These are phyloP conservation scores for Leptocoma aspasia DNA, from an alignment of 2,113 vertebrate genomes.

Conservation along the genomic window DNA sequence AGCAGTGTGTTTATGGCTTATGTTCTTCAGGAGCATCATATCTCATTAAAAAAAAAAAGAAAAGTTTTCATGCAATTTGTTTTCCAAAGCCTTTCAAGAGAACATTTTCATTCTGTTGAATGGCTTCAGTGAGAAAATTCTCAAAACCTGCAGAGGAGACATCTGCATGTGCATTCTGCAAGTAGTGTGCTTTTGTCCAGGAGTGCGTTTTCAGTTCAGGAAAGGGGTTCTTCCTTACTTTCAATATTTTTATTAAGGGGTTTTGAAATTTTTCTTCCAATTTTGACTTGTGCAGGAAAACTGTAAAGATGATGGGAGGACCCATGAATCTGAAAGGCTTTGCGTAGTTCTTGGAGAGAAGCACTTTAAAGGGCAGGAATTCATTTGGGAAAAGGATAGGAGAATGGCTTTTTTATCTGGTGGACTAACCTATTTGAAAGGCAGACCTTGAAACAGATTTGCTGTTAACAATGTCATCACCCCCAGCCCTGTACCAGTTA, in stretches of 20 bases:
- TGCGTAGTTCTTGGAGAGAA: neutral
- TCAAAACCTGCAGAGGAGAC: neutral
- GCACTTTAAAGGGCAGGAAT: neutral
- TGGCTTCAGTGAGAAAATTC: neutral
- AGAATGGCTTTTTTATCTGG: neutral
- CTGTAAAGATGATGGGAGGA: neutral
- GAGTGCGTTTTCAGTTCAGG: neutral
- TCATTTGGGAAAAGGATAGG: neutral
- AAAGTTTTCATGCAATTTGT: neutral
- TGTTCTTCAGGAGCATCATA: neutral
- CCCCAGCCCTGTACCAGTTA: neutral
- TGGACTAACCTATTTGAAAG: neutral
- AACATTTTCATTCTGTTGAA: neutral
- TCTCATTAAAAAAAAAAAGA: neutral
- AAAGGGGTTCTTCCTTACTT: neutral
- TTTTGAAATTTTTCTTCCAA: neutral
- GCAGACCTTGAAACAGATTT: neutral
- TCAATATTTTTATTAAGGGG: neutral
- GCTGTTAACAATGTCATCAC: neutral
- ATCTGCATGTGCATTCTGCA: neutral
- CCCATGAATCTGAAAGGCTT: neutral
- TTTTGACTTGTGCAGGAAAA: neutral
- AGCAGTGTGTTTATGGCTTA: neutral
- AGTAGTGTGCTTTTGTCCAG: neutral
- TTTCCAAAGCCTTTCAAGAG: neutral